phyloP scores from a whole-genome alignment of 2,888 invertebrate species.

The Nomada ferruginata region DNA sequence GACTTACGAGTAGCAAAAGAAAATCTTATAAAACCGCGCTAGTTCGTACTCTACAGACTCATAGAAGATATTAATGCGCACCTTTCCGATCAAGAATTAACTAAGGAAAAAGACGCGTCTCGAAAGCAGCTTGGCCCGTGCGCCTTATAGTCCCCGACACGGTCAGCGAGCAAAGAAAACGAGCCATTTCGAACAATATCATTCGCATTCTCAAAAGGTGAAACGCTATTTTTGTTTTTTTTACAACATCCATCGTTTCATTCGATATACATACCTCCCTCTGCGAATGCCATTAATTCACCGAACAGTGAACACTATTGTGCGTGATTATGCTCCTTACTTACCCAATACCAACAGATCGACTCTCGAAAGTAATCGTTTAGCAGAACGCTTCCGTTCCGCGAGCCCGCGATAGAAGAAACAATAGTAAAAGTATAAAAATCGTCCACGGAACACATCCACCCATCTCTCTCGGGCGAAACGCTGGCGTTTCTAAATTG shows the following conservation, averaged over 20 bases:
- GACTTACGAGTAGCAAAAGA: slow-evolving; percentile 43
- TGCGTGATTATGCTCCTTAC: slow-evolving; percentile 43
- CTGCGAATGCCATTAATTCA: slow-evolving; percentile 7
- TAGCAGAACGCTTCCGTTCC: slow-evolving; percentile 15
- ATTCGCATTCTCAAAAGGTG: slow-evolving; percentile 19
- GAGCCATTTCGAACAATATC: slow-evolving; percentile 11
- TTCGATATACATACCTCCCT: not conserved
- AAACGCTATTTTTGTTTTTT: not conserved
- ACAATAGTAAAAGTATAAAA: not conserved
- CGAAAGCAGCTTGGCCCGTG: slow-evolving; percentile 14
- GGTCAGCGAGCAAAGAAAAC: slow-evolving; percentile 2
- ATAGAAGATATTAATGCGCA: slow-evolving; percentile 34
- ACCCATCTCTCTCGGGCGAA: not conserved
- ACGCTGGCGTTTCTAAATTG: slow-evolving; percentile 17
- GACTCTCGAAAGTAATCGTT: slow-evolving; percentile 30
- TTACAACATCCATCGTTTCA: slow-evolving; percentile 29
- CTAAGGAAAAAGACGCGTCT: slow-evolving; percentile 50
- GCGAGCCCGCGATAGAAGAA: slow-evolving; percentile 9
- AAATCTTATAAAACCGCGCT: slow-evolving; percentile 39
- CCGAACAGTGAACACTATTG: slow-evolving; percentile 3
- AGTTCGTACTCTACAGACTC: slow-evolving; percentile 42
- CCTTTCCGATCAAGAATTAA: slow-evolving; percentile 35
- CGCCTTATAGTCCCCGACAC: not conserved
- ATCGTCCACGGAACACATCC: not conserved
- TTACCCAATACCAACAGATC: slow-evolving; percentile 57